Base-by-base conservation (phyloP, 1,140 invertebrate genomes). In the Idris sp. region DNA sequence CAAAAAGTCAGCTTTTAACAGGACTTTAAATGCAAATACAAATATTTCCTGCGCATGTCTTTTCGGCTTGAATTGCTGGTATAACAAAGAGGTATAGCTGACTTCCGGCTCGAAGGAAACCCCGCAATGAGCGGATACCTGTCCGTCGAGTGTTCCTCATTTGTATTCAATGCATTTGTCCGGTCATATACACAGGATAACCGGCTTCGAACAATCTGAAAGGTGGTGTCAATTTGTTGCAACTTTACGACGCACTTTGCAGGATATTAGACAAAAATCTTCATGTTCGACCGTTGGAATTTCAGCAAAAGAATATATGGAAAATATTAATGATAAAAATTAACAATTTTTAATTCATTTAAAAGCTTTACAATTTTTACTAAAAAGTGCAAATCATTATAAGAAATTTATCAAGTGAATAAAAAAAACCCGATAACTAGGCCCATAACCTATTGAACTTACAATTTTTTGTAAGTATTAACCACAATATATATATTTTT, bases 11-110 rank as follows among this genome's bases (percentile, higher is more conserved):
- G n/a, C 68, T 72, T 69, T 62, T 51, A 62, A 72, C 58, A 72
- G 68, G 51, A 58, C 68, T 72, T 43, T 51, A 58, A n/a, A 72
- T 72, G 68, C 68, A 64, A 72, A 72, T 71, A 64, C 35, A 25
- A 19, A 72, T 64, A 72, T 72, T 72, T 72, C 58, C 68, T 64
- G 58, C 58, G 22, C 58, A 58, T 62, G 58, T 72, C 58, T 72
- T 64, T 72, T 72, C 31, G 68, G 58, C 35, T 64, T 62, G 58
- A 72, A 72, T n/a, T 72, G 58, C 49, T 64, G 56, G 64, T 56
- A 58, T 14, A 72, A 72, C 68, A 72, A 72, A 72, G 68, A 72
- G 41, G 43, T 62, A 54, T 40, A 19, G 30, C 64, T 54, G 43
- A 71, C 67, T 71, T 71, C 56, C 67, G 54, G 67, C 56, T 61